A percentile compares a stretch with the other conserved stretches of the same genome.
phyloP scores from a whole-genome alignment of 2,113 vertebrate genomes.

The Engystomops pustulosus region DNA sequence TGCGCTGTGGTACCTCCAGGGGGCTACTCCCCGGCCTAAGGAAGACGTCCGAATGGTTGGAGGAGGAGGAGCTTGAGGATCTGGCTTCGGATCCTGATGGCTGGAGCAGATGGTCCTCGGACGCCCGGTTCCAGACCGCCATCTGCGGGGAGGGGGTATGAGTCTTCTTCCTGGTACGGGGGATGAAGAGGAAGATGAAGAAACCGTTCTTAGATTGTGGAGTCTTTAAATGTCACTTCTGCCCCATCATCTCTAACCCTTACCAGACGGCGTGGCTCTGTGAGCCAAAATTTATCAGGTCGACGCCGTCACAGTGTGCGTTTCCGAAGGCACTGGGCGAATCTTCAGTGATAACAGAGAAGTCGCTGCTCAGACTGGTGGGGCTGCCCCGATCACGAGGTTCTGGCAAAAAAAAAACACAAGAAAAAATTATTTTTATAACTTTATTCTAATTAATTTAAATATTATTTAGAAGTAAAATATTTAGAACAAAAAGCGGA shows the following conservation, averaged over 20 bases:
- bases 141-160: slow-evolving; percentile 84
- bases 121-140: slow-evolving; percentile 79
- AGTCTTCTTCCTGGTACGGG: slow-evolving; percentile 83
- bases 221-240: no score
- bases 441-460: no score
- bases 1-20: slow-evolving; percentile 89
- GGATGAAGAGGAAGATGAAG: neutral
- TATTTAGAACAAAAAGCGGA: no score
- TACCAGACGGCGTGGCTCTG: slow-evolving; percentile 85
- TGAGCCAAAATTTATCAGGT: slow-evolving; percentile 79
- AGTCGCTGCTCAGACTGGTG: slow-evolving; percentile 94
- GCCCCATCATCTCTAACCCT: slow-evolving; percentile 61
- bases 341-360: slow-evolving; percentile 91
- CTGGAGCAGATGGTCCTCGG: slow-evolving; percentile 80
- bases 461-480: no score
- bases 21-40: slow-evolving; percentile 91
- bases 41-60: slow-evolving; percentile 89
- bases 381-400: slow-evolving; percentile 89
- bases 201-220: neutral
- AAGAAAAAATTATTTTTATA: no score
- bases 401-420: slow-evolving; percentile 65
- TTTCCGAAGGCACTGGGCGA: slow-evolving; percentile 79
- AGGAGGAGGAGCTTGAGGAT: slow-evolving; percentile 94
- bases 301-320: slow-evolving; percentile 81
- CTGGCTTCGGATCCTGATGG: slow-evolving; percentile 76